Evolutionary conservation across 2,888 invertebrate species (phyloP).

Genomic region (Drosophila paranaensis): DNA sequence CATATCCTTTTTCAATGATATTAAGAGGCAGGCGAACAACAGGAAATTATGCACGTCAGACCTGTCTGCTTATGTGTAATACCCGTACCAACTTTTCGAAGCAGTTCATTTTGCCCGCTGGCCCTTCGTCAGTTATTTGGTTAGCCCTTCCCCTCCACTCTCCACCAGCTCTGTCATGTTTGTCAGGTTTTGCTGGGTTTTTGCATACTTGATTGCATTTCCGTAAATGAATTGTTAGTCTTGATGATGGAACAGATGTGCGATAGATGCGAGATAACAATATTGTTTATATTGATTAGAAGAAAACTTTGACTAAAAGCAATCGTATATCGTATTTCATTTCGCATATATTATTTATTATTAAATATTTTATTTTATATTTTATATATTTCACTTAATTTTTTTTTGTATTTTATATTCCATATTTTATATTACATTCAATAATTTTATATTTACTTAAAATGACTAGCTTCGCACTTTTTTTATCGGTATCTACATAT

Average conservation of each 20-base stretch:
- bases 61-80: conserved; percentile 71
- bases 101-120: conserved; percentile 29
- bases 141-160: conserved; percentile 7
- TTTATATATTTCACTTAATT: neutral
- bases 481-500: too few relatives aligned
- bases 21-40: conserved; percentile 54
- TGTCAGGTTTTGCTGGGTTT: conserved; percentile 45
- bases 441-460: too few relatives aligned
- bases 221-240: conserved; percentile 56
- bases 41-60: conserved; percentile 74
- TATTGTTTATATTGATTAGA: conserved; percentile 6
- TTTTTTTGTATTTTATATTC: neutral
- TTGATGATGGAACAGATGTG: conserved; percentile 49
- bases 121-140: conserved; percentile 47
- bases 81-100: conserved; percentile 18
- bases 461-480: too few relatives aligned
- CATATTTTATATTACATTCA: too few relatives aligned
- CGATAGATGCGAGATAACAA: conserved; percentile 29
- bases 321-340: neutral
- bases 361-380: neutral
- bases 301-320: neutral
- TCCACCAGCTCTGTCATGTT: conserved; percentile 14
- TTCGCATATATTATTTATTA: neutral
- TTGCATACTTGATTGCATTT: conserved; percentile 67
- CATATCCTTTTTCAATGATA: conserved; percentile 70